These are phyloP conservation scores for Brenthis daphne DNA, from an alignment of 2,888 invertebrate genomes.

Conservation along the genomic window DNA sequence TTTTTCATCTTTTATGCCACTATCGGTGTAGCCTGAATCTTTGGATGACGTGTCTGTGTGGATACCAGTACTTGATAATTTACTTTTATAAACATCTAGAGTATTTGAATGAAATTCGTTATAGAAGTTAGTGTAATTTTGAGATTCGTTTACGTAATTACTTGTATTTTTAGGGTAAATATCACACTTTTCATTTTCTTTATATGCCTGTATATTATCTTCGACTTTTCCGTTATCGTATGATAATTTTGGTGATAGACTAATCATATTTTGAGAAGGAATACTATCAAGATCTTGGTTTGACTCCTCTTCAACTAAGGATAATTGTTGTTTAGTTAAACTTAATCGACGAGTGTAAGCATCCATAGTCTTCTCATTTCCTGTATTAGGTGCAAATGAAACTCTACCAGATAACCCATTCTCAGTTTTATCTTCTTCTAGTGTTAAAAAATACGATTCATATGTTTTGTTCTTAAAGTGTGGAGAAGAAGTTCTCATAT, in stretches of 20 bases:
- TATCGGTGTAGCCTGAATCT: slow-evolving; percentile 74
- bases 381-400: slow-evolving; percentile 56
- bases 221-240: slow-evolving; percentile 16
- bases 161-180: slow-evolving; percentile 38
- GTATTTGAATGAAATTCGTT: slow-evolving; percentile 61
- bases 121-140: slow-evolving; percentile 68
- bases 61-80: slow-evolving; percentile 61
- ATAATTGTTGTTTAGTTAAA: slow-evolving; percentile 69
- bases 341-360: slow-evolving; percentile 60
- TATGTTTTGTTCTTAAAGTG: slow-evolving; percentile 56
- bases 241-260: slow-evolving; percentile 61
- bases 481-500: slow-evolving; percentile 55
- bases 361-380: slow-evolving; percentile 62
- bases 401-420: slow-evolving; percentile 52
- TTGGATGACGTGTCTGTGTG: slow-evolving; percentile 72
- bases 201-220: slow-evolving; percentile 18
- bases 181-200: slow-evolving; percentile 33
- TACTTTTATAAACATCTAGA: slow-evolving; percentile 52
- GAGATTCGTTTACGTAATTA: slow-evolving; percentile 52
- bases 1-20: slow-evolving; percentile 65
- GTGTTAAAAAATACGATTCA: slow-evolving; percentile 67
- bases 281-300: slow-evolving; percentile 74
- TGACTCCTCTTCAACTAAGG: slow-evolving; percentile 78
- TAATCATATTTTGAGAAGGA: slow-evolving; percentile 63
- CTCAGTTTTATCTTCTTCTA: slow-evolving; percentile 53